Percentiles rank a stretch among this genome's conserved stretches.
Conservation (phyloP, 2,113 vertebrate species). For the Nesogale talazaci region DNA sequence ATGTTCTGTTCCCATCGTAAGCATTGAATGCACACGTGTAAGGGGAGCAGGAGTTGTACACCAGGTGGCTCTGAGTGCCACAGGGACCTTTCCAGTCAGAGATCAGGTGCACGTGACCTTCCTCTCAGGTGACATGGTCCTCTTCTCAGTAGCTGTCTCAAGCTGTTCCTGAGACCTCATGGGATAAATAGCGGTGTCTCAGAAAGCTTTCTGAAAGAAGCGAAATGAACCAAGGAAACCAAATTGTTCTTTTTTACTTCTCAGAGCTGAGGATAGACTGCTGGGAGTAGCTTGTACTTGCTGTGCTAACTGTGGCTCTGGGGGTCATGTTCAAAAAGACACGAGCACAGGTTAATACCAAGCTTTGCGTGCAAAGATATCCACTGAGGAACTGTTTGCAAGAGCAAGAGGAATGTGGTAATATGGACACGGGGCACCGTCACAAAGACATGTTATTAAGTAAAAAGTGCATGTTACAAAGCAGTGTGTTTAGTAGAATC, state of each 20-base stretch:
- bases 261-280: background rate
- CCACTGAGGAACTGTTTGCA: background rate
- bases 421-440: background rate
- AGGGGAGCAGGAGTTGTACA: background rate
- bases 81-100: background rate
- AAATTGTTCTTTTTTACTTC: background rate
- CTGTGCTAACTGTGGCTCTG: background rate
- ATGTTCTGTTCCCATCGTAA: background rate
- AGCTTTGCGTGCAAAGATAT: background rate
- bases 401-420: background rate
- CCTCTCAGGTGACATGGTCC: background rate
- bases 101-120: background rate
- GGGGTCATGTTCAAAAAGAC: background rate
- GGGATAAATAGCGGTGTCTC: background rate
- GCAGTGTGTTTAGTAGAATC: background rate
- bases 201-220: slow-evolving; percentile 17
- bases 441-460: background rate
- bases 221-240: background rate
- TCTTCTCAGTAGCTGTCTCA: background rate
- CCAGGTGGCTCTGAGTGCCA: background rate
- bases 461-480: background rate
- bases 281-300: background rate
- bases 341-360: background rate
- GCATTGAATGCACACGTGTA: background rate
- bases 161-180: background rate